phyloP scores from a whole-genome alignment of 2,797 vertebrate species.

The Manis javanica region DNA sequence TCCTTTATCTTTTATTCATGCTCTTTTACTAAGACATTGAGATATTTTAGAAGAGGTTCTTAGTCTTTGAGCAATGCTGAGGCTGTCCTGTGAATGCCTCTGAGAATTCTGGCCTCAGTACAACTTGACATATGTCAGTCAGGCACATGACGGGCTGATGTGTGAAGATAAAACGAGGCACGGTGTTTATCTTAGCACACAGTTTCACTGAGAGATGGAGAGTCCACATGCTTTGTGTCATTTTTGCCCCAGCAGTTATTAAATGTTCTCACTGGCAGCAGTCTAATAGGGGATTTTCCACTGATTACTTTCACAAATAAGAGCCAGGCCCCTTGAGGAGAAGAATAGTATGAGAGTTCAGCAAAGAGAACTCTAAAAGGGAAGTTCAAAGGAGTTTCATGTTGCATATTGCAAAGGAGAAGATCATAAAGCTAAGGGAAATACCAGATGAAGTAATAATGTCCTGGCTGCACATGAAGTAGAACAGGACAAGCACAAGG shows the following conservation, averaged over 20 bases:
- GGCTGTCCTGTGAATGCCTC: neutral
- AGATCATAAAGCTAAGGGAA: constrained; percentile 4
- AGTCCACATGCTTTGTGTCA: neutral
- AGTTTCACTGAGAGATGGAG: neutral
- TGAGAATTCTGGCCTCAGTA: neutral
- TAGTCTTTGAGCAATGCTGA: neutral
- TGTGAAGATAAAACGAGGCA: neutral
- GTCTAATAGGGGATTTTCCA: neutral
- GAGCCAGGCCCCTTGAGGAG: neutral
- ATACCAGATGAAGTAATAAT: neutral
- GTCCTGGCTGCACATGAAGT: neutral
- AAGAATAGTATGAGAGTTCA: neutral
- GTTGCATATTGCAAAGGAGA: neutral
- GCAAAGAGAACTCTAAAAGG: neutral
- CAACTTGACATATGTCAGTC: constrained; percentile 7
- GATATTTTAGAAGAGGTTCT: neutral
- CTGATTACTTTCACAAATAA: neutral
- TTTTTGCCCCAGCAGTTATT: neutral
- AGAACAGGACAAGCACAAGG: neutral
- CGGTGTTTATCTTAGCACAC: neutral
- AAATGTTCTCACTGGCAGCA: neutral
- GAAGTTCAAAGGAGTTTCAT: neutral
- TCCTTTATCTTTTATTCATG: neutral
- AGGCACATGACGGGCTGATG: neutral
- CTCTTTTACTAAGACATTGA: neutral